These are phyloP conservation scores for Drosophila setosimentum DNA, from an alignment of 2,888 invertebrate species.

Conservation along the genomic window DNA sequence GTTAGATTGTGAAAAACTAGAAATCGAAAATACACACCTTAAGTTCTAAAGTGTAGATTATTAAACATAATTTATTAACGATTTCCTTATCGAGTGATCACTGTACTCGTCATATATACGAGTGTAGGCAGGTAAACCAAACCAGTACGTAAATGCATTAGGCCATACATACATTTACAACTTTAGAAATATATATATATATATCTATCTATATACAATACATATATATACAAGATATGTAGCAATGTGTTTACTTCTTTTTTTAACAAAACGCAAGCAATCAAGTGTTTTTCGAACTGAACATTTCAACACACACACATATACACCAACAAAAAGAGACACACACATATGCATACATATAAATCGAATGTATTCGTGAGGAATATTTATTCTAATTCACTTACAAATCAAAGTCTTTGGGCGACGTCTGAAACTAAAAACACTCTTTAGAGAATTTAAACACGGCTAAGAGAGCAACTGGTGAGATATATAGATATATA, in stretches of 20 bases:
- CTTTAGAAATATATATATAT: constrained; percentile 69
- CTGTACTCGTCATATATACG: constrained; percentile 39
- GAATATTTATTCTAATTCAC: constrained; percentile 11
- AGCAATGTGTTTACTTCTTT: constrained; percentile 62
- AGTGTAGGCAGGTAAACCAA: constrained; percentile 11
- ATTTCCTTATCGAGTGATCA: background rate
- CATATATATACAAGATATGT: constrained; percentile 51
- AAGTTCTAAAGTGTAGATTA: no score
- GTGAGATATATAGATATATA: constrained; percentile 52
- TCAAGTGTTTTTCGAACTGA: constrained; percentile 69
- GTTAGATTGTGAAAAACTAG: background rate
- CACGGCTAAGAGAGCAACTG: constrained; percentile 51
- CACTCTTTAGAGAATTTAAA: constrained; percentile 24
- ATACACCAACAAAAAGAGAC: constrained; percentile 13
- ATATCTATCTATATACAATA: constrained; percentile 30
- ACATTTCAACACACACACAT: constrained; percentile 28
- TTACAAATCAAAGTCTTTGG: constrained; percentile 13
- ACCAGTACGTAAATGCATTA: constrained; percentile 64
- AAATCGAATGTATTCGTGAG: background rate
- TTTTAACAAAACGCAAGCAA: constrained; percentile 65
- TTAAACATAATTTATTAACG: background rate
- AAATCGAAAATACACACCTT: no score
- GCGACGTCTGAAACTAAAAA: constrained; percentile 26
- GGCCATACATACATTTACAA: constrained; percentile 56
- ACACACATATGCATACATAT: constrained; percentile 1